A percentile compares a stretch with the other conserved stretches of the same genome.
Evolutionary conservation across 1,140 invertebrate species (phyloP).

Genomic region (Frieseomelitta varia): DNA sequence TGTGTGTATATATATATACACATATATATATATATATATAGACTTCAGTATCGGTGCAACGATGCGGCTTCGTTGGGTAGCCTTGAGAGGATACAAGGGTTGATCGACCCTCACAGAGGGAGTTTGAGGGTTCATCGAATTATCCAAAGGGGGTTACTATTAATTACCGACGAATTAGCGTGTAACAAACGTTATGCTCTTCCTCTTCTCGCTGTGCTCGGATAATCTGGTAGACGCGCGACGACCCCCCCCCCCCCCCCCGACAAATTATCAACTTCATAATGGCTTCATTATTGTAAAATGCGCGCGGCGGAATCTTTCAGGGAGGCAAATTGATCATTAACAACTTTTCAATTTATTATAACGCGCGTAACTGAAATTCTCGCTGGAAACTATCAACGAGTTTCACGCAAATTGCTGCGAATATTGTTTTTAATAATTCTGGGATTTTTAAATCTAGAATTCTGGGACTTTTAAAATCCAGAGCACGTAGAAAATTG

Average conservation of each 20-base stretch:
- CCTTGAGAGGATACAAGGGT: constrained; percentile 54
- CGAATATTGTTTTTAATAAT: background rate
- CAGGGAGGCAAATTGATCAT: background rate
- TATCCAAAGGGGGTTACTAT: constrained; percentile 66
- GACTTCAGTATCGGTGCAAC: constrained; percentile 31
- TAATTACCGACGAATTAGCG: constrained; percentile 63
- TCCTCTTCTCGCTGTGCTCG: background rate
- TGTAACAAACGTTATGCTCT: constrained; percentile 11
- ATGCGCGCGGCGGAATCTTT: background rate
- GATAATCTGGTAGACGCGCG: background rate
- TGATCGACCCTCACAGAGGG: constrained; percentile 38
- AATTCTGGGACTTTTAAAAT: too few species aligned
- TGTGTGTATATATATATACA: too few species aligned
- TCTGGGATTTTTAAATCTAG: too few species aligned
- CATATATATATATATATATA: background rate
- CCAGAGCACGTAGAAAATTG: too few species aligned
- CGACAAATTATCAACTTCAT: background rate
- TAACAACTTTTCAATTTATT: background rate
- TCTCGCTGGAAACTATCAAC: background rate
- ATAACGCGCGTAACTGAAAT: background rate
- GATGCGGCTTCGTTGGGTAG: constrained; percentile 28
- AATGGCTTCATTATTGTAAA: background rate
- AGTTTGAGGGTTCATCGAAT: constrained; percentile 60
- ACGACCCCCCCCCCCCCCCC: too few species aligned
- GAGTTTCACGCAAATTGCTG: background rate